A percentile compares a stretch with the other conserved stretches of the same genome.
Conservation (phyloP, 2,113 vertebrate genomes). For the Chlorodrepanis virens region DNA sequence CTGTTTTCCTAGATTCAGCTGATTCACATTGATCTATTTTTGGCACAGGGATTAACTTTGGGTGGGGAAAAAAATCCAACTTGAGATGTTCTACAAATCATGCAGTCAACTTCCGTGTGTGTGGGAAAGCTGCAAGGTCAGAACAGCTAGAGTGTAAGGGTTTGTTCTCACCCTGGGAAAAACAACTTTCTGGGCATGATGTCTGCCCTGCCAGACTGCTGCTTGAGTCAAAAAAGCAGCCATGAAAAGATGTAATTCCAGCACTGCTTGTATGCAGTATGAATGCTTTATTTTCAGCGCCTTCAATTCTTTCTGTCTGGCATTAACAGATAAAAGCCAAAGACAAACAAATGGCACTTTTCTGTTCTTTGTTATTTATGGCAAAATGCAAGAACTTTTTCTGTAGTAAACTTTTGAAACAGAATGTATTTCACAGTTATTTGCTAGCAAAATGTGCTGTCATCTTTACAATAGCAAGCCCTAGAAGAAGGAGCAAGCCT, state of each 20-base stretch:
- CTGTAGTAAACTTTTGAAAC: neutral
- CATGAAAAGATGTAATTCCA: neutral
- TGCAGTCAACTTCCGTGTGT: neutral
- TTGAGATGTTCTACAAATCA: neutral
- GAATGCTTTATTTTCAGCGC: neutral
- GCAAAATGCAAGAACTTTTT: neutral
- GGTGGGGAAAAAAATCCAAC: neutral
- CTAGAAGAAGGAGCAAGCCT: neutral
- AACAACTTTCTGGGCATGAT: neutral
- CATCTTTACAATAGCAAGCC: neutral
- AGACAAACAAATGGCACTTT: neutral
- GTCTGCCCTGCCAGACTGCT: neutral
- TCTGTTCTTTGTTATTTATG: neutral
- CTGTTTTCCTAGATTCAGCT: neutral
- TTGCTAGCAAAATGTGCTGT: neutral
- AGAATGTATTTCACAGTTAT: neutral
- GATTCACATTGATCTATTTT: slow-evolving; percentile 3
- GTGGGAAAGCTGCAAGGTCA: slow-evolving; percentile 12
- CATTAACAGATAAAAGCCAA: neutral
- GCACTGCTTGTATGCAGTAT: neutral
- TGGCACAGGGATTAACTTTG: neutral
- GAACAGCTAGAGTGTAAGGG: neutral
- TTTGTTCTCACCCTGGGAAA: slow-evolving; percentile 29
- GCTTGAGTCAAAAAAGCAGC: neutral
- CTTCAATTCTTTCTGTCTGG: neutral